Evolutionary conservation across 30 jellyfish, hydroid and myxozoan genomes (phyloP), one percentile per base, ranked within the genome.

Genomic region (Chironex yamaguchii): DNA sequence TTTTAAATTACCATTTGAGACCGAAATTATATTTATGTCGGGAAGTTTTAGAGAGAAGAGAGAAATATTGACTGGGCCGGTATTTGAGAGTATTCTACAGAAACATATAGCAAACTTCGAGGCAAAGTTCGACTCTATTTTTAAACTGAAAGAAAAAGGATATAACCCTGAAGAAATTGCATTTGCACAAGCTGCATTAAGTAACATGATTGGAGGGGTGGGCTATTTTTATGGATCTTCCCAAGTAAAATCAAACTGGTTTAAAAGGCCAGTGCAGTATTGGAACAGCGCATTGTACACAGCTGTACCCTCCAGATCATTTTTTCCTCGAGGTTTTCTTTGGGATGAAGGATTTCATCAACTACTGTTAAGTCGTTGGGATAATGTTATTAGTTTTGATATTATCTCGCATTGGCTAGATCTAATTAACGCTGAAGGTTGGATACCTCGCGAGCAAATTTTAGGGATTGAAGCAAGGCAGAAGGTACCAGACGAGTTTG

Each of bases 341-440:
- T 93, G 98, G 98, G 98, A 93, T 76, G 98, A 93, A 84, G 98
- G 98, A 0, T 93, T 93, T 63, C 98, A 93, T 52, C 98, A 93
- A 53, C 63, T 93, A 58, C 67, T 93, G 74, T 77, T 93, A 12
- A 91, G 92, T 86, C 96, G 76, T 53, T 93, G 98, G 98, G 98
- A 93, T 76, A 76, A 86, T 22, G 36, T 64, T 36, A 87, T 87
- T 48, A 88, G 97, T 53, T 62, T 50, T 29, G 91, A 93, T 35
- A 95, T 87, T 33, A 67, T 93, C 17, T 54, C 96, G 11, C 98
- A 93, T 58, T 93, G 98, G 98, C 92, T 93, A 23, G 97, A 93
- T 71, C 87, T 93, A 1, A 71, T 93, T 71, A 93, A 93, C 77
- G 89, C 86, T 1, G 83, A 93, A 30, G 98, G 98, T 14, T 93